Evolutionary conservation across 2,797 vertebrate species (phyloP).

Genomic region (Tarsius wallacei): DNA sequence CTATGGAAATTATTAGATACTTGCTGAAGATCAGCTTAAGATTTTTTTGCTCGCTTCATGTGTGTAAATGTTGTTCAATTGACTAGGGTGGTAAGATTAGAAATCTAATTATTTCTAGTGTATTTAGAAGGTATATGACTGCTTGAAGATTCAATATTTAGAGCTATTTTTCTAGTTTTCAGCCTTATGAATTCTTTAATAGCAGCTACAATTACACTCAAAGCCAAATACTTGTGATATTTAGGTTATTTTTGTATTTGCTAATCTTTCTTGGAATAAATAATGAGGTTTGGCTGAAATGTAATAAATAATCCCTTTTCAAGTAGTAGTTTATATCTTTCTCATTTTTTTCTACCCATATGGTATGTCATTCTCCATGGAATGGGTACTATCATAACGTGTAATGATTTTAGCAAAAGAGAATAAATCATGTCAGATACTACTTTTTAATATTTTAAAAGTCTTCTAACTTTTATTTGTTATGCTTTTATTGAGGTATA

Average conservation of each 20-base stretch:
- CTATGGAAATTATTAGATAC: not conserved
- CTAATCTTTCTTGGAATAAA: not conserved
- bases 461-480: not conserved
- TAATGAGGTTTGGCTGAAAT: slow-evolving; percentile 33
- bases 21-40: not conserved
- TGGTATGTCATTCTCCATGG: not conserved
- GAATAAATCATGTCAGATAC: not conserved
- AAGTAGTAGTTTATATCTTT: slow-evolving; percentile 5
- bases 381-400: not conserved
- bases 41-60: not conserved
- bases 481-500: slow-evolving; percentile 2
- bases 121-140: not conserved
- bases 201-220: not conserved
- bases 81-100: not conserved
- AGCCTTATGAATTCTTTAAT: not conserved
- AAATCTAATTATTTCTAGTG: slow-evolving; percentile 32
- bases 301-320: slow-evolving; percentile 6
- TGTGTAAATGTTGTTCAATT: not conserved
- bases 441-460: not conserved
- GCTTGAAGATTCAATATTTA: slow-evolving; percentile 12
- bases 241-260: slow-evolving; percentile 8
- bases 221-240: slow-evolving; percentile 27
- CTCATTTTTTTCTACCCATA: not conserved
- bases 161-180: not conserved
- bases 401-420: slow-evolving; percentile 26